Percentiles rank a stretch among this genome's conserved stretches.
Conservation (phyloP, 2,113 vertebrate genomes). For the Marmota monax region DNA sequence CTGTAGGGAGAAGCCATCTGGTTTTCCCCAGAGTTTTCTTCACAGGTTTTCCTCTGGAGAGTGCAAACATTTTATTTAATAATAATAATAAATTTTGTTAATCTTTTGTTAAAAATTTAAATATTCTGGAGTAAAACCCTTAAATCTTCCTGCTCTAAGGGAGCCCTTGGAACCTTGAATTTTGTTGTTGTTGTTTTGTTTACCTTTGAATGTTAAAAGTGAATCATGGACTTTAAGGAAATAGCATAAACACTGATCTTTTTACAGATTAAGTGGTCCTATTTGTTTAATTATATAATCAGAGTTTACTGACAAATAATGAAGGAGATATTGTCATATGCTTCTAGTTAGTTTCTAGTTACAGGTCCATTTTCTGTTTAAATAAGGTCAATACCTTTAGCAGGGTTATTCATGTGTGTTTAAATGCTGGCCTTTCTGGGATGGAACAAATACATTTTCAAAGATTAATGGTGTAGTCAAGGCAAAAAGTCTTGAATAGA, state of each 20-base stretch:
- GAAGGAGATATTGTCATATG: not conserved
- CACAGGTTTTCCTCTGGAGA: not conserved
- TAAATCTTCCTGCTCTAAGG: not conserved
- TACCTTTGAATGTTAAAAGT: not conserved
- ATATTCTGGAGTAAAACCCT: not conserved
- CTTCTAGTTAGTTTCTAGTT: not conserved
- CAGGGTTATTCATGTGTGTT: not conserved
- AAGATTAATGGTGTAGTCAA: not conserved
- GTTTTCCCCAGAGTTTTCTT: not conserved
- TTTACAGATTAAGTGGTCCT: not conserved
- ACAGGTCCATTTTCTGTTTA: not conserved
- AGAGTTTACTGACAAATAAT: not conserved
- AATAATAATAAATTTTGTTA: too few species aligned
- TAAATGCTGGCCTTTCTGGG: not conserved
- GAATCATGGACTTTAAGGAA: not conserved
- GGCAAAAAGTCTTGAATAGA: not conserved
- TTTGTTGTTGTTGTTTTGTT: not conserved
- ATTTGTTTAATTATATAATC: slow-evolving; percentile 5
- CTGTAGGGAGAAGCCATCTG: not conserved
- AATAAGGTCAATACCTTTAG: not conserved
- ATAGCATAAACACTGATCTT: not conserved
- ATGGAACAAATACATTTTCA: not conserved
- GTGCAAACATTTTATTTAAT: not conserved
- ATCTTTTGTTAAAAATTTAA: not conserved
- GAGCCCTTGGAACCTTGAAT: not conserved